Percentiles rank a stretch among this genome's conserved stretches.
Conservation (phyloP, 2,888 invertebrate species). For the Volucella inanis region DNA sequence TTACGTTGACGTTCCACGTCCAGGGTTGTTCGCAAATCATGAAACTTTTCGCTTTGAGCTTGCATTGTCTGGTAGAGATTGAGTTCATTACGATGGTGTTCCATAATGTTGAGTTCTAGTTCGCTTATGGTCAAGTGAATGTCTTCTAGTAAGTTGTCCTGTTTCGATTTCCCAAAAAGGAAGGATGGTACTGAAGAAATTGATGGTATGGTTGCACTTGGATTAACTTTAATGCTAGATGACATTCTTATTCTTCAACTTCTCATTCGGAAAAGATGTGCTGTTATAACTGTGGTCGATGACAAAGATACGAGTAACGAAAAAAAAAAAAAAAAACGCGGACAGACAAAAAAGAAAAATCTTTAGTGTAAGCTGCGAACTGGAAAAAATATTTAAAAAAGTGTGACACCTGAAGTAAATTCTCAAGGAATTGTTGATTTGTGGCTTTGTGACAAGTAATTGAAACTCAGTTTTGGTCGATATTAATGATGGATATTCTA, state of each 20-base stretch:
- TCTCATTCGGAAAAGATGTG: constrained; percentile 34
- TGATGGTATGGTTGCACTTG: constrained; percentile 11
- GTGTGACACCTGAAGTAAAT: no score
- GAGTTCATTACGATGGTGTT: constrained; percentile 79
- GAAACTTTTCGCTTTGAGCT: constrained; percentile 77
- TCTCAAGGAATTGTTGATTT: no score
- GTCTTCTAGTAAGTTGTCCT: constrained; percentile 26
- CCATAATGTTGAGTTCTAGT: constrained; percentile 78
- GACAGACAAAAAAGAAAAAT: no score
- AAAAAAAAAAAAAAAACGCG: no score
- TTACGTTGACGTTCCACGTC: constrained; percentile 79
- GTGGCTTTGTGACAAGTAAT: no score
- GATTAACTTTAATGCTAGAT: constrained; percentile 34
- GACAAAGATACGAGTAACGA: not conserved
- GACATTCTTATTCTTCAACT: constrained; percentile 69
- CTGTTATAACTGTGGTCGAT: not conserved
- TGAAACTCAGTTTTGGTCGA: no score
- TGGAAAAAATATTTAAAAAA: constrained; percentile 5
- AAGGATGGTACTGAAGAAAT: constrained; percentile 37
- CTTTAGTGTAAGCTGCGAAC: constrained; percentile 13
- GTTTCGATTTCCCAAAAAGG: constrained; percentile 27
- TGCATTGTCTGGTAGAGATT: constrained; percentile 78
- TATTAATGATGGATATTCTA: no score
- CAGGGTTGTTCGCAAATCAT: constrained; percentile 78
- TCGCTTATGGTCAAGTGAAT: constrained; percentile 78